Evolutionary conservation across 1,140 invertebrate genomes (phyloP).

Genomic region (Hylaeus volcanicus): DNA sequence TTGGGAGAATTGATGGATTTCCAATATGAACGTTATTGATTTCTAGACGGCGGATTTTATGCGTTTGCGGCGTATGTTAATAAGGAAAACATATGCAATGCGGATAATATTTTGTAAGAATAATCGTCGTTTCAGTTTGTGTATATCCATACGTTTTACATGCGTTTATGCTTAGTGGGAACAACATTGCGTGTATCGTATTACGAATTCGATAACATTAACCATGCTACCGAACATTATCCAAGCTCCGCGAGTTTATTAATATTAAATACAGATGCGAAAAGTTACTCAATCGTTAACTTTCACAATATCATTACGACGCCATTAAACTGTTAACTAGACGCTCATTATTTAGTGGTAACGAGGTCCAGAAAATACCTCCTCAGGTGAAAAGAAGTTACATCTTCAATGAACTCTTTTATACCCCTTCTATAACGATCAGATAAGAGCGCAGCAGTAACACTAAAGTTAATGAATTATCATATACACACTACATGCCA

Average conservation of each 20-base stretch:
- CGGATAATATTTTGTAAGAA: too few relatives aligned
- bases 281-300: background rate
- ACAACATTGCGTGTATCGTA: background rate
- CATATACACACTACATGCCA: background rate
- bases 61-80: too few relatives aligned
- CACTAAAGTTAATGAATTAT: background rate
- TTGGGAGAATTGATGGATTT: background rate
- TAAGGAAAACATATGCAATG: too few relatives aligned
- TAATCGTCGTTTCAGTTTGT: too few relatives aligned
- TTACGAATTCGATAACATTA: background rate
- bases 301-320: background rate
- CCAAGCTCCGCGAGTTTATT: background rate
- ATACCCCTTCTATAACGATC: background rate
- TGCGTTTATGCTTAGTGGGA: too few relatives aligned
- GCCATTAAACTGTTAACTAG: constrained; percentile 2
- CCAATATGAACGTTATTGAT: background rate
- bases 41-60: too few relatives aligned
- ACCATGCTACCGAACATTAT: background rate
- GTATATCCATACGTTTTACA: too few relatives aligned
- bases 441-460: background rate
- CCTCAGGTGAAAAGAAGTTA: background rate
- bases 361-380: background rate
- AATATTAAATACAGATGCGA: background rate
- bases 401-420: constrained; percentile 6
- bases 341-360: constrained; percentile 1